Evolutionary conservation across 1,140 invertebrate genomes (phyloP).

Genomic region (Sycobia sp.): DNA sequence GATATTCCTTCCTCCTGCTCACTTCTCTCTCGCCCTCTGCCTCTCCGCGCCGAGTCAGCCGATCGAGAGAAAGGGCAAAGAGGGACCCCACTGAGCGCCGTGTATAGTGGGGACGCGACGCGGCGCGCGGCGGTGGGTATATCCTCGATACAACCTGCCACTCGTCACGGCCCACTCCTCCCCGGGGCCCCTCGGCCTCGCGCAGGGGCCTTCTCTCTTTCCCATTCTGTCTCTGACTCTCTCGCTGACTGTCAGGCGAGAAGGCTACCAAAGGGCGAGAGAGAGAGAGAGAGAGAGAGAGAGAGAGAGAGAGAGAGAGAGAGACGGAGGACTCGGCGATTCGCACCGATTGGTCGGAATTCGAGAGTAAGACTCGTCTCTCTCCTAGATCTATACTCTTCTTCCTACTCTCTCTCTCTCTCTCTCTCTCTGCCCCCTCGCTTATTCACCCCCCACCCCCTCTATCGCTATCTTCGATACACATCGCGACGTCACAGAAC

Average conservation of each 20-base stretch:
- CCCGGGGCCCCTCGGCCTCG: too few species aligned
- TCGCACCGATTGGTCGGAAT: constrained; percentile 26
- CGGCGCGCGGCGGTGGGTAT: constrained; percentile 54
- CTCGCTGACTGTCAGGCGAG: neutral
- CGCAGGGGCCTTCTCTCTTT: constrained; percentile 1
- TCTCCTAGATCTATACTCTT: neutral
- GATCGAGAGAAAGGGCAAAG: too few species aligned
- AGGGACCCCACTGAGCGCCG: constrained; percentile 49
- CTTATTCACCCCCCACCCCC: neutral
- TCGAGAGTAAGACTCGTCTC: constrained; percentile 24
- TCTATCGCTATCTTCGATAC: too few species aligned
- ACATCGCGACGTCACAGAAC: too few species aligned
- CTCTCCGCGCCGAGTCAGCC: too few species aligned
- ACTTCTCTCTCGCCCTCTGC: neutral
- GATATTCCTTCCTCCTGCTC: neutral
- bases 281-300: too few species aligned
- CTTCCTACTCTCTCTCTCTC: neutral
- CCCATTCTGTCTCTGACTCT: neutral
- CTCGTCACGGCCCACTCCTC: constrained; percentile 57
- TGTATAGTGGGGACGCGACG: too few species aligned
- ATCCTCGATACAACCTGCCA: constrained; percentile 51
- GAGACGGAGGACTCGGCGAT: too few species aligned
- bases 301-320: too few species aligned
- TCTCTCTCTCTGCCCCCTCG: neutral
- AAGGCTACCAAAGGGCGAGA: too few species aligned